Evolutionary conservation across 2,797 vertebrate genomes (phyloP), one percentile per base, ranked within the genome.

Genomic region (Poecilia picta): DNA sequence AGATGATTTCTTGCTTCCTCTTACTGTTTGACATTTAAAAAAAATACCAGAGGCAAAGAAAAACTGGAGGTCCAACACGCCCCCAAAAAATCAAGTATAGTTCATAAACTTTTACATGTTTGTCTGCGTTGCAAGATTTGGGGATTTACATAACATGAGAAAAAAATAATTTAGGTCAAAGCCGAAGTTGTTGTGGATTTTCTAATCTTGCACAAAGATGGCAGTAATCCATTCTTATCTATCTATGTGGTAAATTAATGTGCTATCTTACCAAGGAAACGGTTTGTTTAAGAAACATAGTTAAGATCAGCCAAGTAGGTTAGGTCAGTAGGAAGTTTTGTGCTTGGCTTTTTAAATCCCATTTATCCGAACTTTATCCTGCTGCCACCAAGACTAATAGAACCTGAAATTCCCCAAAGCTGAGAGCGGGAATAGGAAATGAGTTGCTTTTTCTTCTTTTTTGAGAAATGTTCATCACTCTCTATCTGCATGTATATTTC

Each of bases 1-100:
- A 59, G n/a, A 45, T 13, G 68, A 62, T 47, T 90, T 89, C 82
- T 78, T 71, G 8, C 71, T 88, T 88, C 73, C 33, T 72, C 74
- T 89, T 82, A 88, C 77, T 55, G 16, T 81, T 5, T 79, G 64
- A 72, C 45, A 53, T 74, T 53, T 39, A 55, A 70, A 47, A 77
- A 72, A 68, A 74, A 74, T 3, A 47, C 41, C 11, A 72, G 16
- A 47, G 23, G 3, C 8, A 36, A 70, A 73, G 33, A 83, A 72
- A 74, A 53, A 73, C 6, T 74, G 68, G 12, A 79, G 81, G 62
- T 11, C 23, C 33, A 33, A 75, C 23, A 41, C 2, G 39, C 73
- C 43, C 4, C 20, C 43, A 25, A 70, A 51, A 43, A n/a, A 3
- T 70, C 20, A 70, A 5, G 3, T 7, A 41, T 70, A 20, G 33